A percentile compares a stretch with the other conserved stretches of the same genome.
These are phyloP conservation scores for Polia nebulosa DNA, from an alignment of 2,888 invertebrate genomes.

Conservation along the genomic window DNA sequence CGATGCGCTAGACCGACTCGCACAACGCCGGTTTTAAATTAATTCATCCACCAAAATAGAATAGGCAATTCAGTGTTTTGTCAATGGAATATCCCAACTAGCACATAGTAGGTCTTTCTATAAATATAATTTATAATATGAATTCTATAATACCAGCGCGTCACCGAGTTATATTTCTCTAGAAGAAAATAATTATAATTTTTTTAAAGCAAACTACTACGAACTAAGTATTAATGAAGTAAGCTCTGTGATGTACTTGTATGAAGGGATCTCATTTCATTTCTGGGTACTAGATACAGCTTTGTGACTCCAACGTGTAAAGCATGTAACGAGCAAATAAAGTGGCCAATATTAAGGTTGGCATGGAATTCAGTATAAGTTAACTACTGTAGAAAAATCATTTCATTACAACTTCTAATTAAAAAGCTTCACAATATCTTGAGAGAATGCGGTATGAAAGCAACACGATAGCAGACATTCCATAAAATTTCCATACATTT, in stretches of 20 bases:
- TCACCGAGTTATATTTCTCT: too few relatives aligned
- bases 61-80: too few relatives aligned
- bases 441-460: background rate
- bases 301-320: background rate
- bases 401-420: background rate
- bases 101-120: background rate
- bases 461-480: background rate
- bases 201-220: background rate
- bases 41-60: too few relatives aligned
- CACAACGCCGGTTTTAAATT: too few relatives aligned
- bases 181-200: too few relatives aligned
- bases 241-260: background rate
- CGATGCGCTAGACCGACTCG: too few relatives aligned
- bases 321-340: background rate
- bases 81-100: too few relatives aligned
- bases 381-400: background rate
- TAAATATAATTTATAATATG: background rate
- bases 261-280: background rate
- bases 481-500: conserved; percentile 9
- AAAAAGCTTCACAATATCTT: background rate
- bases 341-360: too few relatives aligned
- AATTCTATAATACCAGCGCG: too few relatives aligned
- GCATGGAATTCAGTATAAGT: background rate
- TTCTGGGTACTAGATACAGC: background rate
- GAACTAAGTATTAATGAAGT: too few relatives aligned